Evolutionary conservation across 2,113 vertebrate species (phyloP).

Genomic region (Saguinus imperator): DNA sequence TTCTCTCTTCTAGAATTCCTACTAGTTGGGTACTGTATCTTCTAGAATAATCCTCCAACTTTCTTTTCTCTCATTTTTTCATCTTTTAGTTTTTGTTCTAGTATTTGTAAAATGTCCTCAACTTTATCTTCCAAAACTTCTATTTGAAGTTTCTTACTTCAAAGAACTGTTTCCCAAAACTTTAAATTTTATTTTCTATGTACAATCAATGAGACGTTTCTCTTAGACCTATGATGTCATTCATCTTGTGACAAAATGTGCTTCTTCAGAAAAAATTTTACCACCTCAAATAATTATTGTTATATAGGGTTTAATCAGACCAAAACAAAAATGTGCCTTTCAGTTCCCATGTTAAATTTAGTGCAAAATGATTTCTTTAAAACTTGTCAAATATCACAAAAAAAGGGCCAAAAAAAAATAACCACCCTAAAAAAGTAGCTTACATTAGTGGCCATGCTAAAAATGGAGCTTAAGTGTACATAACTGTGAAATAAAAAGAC

Average conservation of each 20-base stretch:
- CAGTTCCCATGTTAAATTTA: constrained; percentile 13
- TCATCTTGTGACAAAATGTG: not conserved
- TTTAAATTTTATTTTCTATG: not conserved
- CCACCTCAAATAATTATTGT: not conserved
- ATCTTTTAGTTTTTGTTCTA: not conserved
- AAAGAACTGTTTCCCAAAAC: not conserved
- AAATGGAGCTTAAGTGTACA: not conserved
- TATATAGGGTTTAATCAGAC: not conserved
- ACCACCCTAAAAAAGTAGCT: not conserved
- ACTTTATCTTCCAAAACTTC: not conserved
- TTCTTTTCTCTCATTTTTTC: constrained; percentile 1
- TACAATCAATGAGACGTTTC: not conserved
- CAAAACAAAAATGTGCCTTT: not conserved
- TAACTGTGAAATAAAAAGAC: constrained; percentile 36
- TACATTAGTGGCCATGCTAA: not conserved
- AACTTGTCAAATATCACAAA: constrained; percentile 36
- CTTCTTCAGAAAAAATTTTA: not conserved
- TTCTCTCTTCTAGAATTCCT: not conserved
- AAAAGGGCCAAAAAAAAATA: not conserved
- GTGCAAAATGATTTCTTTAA: constrained; percentile 32
- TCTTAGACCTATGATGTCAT: not conserved
- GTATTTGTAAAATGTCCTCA: constrained; percentile 12
- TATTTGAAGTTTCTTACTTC: not conserved
- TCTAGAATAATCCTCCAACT: not conserved
- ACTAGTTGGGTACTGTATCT: not conserved